Evolutionary conservation across 2,888 invertebrate species (phyloP).

Genomic region (Cephus pygmeus): DNA sequence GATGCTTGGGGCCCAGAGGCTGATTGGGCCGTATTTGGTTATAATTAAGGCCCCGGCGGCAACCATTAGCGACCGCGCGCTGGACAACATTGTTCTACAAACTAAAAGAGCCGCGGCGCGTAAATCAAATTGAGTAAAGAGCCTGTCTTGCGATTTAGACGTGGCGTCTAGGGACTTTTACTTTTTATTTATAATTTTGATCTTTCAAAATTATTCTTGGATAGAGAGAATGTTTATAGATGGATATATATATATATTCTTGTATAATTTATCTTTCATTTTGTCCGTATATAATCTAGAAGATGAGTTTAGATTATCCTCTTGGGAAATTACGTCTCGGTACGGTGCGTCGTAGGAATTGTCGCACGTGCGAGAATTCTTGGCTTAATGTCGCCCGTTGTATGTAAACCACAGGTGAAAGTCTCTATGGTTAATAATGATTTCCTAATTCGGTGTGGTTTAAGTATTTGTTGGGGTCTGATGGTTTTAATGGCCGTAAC

Average conservation of each 20-base stretch:
- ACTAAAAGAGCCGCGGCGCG: conserved; percentile 33
- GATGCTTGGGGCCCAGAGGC: conserved; percentile 32
- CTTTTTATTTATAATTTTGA: not conserved
- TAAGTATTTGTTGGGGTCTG: not conserved
- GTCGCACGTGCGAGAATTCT: not conserved
- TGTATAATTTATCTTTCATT: not conserved
- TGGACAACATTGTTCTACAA: conserved; percentile 53
- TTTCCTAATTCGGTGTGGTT: not conserved
- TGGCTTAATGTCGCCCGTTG: not conserved
- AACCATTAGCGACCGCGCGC: conserved; percentile 47
- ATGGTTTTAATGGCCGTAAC: not conserved
- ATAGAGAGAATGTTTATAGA: not conserved
- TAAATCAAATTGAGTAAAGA: conserved; percentile 46
- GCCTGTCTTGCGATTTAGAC: conserved; percentile 16
- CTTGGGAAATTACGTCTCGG: not conserved
- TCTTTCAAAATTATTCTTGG: not conserved
- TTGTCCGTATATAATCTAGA: not conserved
- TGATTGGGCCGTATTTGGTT: conserved; percentile 56
- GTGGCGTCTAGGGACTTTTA: not conserved
- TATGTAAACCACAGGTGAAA: not conserved
- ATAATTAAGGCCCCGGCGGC: conserved; percentile 55
- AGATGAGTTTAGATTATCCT: not conserved
- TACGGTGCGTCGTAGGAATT: not conserved
- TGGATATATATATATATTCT: not conserved
- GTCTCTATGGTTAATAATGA: not conserved